These are phyloP conservation scores for Drosophila arawakana DNA, from an alignment of 1,140 invertebrate genomes.

Conservation along the genomic window DNA sequence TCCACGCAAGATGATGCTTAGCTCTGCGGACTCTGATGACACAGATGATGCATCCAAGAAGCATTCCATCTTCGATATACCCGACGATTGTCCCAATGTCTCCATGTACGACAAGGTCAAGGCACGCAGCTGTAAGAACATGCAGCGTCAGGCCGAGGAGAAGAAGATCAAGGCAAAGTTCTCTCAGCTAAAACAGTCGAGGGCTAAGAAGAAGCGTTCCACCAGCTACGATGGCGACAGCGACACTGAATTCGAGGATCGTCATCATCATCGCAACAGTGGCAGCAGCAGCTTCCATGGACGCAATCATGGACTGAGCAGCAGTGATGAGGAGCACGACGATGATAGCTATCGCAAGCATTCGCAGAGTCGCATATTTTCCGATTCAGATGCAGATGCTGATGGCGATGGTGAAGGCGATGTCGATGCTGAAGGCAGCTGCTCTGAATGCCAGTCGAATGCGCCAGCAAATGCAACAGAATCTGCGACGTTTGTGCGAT, in stretches of 20 bases:
- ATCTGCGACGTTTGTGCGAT: constrained; percentile 74
- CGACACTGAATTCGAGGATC: constrained; percentile 88
- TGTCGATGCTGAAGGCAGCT: constrained; percentile 22
- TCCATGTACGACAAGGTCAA: constrained; percentile 99
- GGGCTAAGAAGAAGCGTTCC: constrained; percentile 94
- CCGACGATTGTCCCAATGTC: constrained; percentile 95
- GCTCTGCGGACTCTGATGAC: constrained; percentile 86
- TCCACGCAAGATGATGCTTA: constrained; percentile 67
- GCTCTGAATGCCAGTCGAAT: constrained; percentile 41
- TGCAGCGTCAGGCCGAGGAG: constrained; percentile 95
- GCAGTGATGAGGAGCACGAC: constrained; percentile 69
- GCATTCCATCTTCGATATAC: constrained; percentile 96
- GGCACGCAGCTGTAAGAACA: constrained; percentile 95
- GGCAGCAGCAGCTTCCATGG: constrained; percentile 74
- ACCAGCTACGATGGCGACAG: constrained; percentile 94
- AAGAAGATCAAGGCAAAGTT: constrained; percentile 96
- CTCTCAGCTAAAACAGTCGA: constrained; percentile 93
- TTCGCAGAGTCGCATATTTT: constrained; percentile 61
- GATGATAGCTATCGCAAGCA: constrained; percentile 45
- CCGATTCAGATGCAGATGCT: constrained; percentile 67
- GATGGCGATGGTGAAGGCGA: constrained; percentile 46
- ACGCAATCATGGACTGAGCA: constrained; percentile 62
- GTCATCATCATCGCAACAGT: constrained; percentile 62
- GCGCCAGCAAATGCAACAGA: constrained; percentile 70
- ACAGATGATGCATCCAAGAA: constrained; percentile 92